Base-by-base conservation (phyloP, 2,113 vertebrate species). In the Eulemur macaco region DNA sequence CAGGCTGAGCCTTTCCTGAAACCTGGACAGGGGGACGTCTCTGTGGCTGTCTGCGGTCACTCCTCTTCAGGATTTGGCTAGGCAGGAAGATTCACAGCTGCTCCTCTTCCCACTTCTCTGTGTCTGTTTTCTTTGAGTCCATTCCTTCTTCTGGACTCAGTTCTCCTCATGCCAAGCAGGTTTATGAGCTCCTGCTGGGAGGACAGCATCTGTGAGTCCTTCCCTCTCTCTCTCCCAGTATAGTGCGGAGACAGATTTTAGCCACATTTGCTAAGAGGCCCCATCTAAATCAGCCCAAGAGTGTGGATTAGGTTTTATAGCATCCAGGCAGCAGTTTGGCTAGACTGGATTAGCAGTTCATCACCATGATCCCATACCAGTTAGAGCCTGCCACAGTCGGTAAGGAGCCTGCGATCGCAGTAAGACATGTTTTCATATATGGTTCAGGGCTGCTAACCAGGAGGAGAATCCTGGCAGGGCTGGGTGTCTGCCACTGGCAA, bases 141-240 rank as follows among this genome's bases (percentile, higher is more conserved):
- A 0, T 50, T 71, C 78, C 39, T 93, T 64, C 23, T 73, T 74
- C 69, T 87, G 56, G 56, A 81, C 91, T 80, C 80, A 78, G 78
- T 80, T 96, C 14, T 94, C 66, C 47, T 89, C 85, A 85, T 82
- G 81, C 47, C 29, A 95, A 68, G 50, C 20, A 58, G 63, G 85
- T 68, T 64, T 91, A 39, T 74, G 37, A 90, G 50, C 56, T 47
- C 42, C 31, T 96, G 50, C n/a, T 39, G 39, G 64, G 31, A 77
- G 47, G 73, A 78, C 29, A 87, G 69, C 11, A 52, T 74, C 39
- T 87, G 82, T 39, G 39, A 50, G 31, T 42, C 69, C 47, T 86
- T 34, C 50, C 34, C 73, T 66, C n/a, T 34, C 7, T 63, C 68
- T 60, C 54, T 86, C 37, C 52, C 45, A 84, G 64, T 8, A 15